A percentile compares a stretch with the other conserved stretches of the same genome.
phyloP scores from a whole-genome alignment of 2,113 vertebrate genomes.

The Amblyornis subalaris region DNA sequence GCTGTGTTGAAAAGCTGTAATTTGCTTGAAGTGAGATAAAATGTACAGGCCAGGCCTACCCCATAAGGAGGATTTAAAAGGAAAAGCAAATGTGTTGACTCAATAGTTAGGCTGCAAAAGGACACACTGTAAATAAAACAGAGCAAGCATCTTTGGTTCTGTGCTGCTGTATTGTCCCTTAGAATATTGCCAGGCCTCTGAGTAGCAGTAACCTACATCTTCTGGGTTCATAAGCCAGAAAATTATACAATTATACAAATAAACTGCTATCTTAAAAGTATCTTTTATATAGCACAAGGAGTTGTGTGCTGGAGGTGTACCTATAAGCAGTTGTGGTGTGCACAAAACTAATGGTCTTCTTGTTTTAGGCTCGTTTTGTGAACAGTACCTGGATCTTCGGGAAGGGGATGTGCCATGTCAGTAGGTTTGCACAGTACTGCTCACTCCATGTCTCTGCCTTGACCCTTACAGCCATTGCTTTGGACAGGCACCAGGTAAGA shows the following conservation, averaged over 20 bases:
- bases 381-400: conserved; percentile 94
- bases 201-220: not conserved
- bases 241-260: not conserved
- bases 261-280: not conserved
- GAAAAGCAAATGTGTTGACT: not conserved
- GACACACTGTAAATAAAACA: not conserved
- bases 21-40: not conserved
- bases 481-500: conserved; percentile 91
- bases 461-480: conserved; percentile 88
- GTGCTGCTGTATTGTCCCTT: rapidly evolving
- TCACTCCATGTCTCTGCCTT: conserved; percentile 91
- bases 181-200: not conserved
- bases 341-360: not conserved
- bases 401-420: conserved; percentile 91
- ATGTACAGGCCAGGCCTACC: not conserved
- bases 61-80: not conserved
- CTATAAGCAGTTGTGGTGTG: not conserved
- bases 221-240: not conserved
- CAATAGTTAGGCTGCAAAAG: not conserved
- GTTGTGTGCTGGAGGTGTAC: not conserved
- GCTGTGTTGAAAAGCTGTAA: not conserved
- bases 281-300: not conserved
- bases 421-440: conserved; percentile 93
- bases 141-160: not conserved
- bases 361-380: conserved; percentile 86